Conservation (phyloP, 2,797 vertebrate species). For the Epinephelus malabaricus region DNA sequence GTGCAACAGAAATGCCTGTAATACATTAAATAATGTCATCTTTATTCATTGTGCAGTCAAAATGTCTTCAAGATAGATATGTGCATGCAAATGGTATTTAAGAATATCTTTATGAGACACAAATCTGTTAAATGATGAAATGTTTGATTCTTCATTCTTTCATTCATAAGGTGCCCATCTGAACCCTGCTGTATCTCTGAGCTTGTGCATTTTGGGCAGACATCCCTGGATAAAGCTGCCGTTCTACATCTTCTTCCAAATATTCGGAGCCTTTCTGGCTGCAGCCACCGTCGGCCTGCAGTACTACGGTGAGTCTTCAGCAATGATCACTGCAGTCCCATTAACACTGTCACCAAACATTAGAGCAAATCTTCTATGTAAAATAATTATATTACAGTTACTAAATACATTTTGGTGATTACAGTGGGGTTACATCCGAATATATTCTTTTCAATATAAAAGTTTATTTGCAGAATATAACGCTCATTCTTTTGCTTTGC, state of each 20-base stretch:
- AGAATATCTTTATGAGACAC: background rate
- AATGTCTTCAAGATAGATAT: background rate
- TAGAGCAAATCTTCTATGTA: no score
- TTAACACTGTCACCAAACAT: background rate
- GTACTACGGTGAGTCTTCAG: slow-evolving; percentile 86
- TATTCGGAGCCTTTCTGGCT: slow-evolving; percentile 90
- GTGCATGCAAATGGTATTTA: background rate
- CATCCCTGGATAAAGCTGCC: slow-evolving; percentile 87
- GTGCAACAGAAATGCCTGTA: background rate
- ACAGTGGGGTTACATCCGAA: no score
- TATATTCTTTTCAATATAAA: no score
- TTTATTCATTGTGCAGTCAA: background rate
- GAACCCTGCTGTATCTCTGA: slow-evolving; percentile 91
- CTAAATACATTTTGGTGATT: no score
- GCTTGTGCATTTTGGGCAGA: slow-evolving; percentile 87
- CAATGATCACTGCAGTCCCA: background rate
- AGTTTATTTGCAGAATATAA: no score
- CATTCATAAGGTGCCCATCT: slow-evolving; percentile 90
- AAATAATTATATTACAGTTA: no score
- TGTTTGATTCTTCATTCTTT: background rate
- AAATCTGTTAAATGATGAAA: background rate
- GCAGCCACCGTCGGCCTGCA: slow-evolving; percentile 85
- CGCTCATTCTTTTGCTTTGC: no score
- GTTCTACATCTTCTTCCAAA: slow-evolving; percentile 88
- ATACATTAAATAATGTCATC: background rate